Percentiles rank a stretch among this genome's conserved stretches.
phyloP scores from a whole-genome alignment of 2,888 invertebrate species.

The Drosophila sordidapex region DNA sequence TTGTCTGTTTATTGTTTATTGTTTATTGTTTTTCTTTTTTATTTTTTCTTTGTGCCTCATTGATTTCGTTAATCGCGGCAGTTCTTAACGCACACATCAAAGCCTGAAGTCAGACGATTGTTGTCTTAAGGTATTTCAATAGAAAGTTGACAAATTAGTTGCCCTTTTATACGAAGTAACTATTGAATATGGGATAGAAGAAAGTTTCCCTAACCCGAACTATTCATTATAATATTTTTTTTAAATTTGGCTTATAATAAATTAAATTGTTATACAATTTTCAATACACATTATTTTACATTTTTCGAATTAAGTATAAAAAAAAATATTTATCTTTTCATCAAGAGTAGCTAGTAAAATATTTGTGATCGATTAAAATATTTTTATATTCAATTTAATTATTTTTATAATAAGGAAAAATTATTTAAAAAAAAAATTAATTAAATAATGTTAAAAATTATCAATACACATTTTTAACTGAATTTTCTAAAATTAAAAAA shows the following conservation, averaged over 20 bases:
- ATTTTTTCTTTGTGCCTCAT: conserved; percentile 24
- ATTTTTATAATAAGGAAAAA: no score
- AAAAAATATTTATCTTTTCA: neutral
- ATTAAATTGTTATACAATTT: neutral
- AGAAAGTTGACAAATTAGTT: conserved; percentile 33
- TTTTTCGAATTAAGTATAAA: neutral
- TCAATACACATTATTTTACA: neutral
- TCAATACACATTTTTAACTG: neutral
- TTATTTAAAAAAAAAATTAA: no score
- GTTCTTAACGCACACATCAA: conserved; percentile 53
- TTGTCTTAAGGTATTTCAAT: conserved; percentile 27
- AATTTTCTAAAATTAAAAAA: neutral
- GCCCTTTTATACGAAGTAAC: neutral
- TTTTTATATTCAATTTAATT: no score
- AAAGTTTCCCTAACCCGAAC: neutral
- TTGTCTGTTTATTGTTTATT: conserved; percentile 8
- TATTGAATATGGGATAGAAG: no score
- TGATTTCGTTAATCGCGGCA: conserved; percentile 53
- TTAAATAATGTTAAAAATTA: no score
- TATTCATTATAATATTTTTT: neutral
- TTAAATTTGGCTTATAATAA: neutral
- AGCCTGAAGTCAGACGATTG: conserved; percentile 27
- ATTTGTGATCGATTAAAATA: no score
- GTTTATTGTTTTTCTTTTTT: neutral
- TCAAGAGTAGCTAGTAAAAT: neutral